Evolutionary conservation across 2,888 invertebrate species (phyloP).

Genomic region (Prosapia bicincta): DNA sequence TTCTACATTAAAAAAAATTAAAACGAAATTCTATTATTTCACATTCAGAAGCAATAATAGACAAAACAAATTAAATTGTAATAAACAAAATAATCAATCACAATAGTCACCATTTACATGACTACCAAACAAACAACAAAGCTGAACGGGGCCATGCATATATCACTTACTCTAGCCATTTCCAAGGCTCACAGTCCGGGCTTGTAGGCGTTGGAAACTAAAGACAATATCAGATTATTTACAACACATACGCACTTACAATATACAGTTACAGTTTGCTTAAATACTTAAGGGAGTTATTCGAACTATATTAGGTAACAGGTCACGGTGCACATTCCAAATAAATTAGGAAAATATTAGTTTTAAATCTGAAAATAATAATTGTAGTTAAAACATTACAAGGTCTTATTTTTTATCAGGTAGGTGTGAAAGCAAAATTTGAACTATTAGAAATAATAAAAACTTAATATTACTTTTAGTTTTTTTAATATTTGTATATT

Average conservation of each 20-base stretch:
- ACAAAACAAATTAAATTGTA: background rate
- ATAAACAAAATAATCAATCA: background rate
- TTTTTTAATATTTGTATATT: too few relatives aligned
- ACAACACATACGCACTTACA: conserved; percentile 12
- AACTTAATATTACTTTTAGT: too few relatives aligned
- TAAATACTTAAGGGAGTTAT: background rate
- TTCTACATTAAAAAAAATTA: too few relatives aligned
- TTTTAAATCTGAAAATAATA: background rate
- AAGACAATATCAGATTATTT: conserved; percentile 46
- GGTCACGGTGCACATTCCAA: background rate
- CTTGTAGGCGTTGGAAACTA: conserved; percentile 88
- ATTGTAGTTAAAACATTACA: too few relatives aligned
- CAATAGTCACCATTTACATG: background rate
- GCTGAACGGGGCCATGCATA: conserved; percentile 15
- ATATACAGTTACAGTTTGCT: background rate
- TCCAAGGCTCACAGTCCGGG: conserved; percentile 85
- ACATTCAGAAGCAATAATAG: too few relatives aligned
- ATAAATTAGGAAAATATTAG: background rate
- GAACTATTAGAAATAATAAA: too few relatives aligned
- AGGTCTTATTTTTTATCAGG: too few relatives aligned
- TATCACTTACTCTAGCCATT: conserved; percentile 80
- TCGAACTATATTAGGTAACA: background rate
- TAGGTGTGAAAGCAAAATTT: too few relatives aligned
- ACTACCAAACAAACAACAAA: background rate
- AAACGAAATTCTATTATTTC: too few relatives aligned